These are phyloP conservation scores for Eublepharis macularius DNA, from an alignment of 2,113 vertebrate species.

Conservation along the genomic window DNA sequence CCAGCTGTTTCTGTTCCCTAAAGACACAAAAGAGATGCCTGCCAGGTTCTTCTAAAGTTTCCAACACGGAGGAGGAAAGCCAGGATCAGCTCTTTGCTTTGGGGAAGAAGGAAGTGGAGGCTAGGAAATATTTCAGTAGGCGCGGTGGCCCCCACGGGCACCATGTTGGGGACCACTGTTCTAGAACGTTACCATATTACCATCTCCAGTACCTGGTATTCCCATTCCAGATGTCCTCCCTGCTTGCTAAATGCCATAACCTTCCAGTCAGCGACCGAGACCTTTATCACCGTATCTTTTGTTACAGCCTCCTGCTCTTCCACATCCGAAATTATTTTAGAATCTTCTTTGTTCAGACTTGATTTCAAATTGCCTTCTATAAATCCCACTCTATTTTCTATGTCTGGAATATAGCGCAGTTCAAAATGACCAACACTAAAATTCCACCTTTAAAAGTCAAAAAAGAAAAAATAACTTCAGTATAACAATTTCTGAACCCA, in stretches of 20 bases:
- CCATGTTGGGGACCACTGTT: too few species aligned
- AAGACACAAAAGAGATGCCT: too few species aligned
- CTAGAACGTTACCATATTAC: neutral
- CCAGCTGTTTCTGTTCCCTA: too few species aligned
- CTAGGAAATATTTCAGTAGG: too few species aligned
- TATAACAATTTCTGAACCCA: slow-evolving; percentile 22
- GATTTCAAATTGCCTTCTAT: slow-evolving; percentile 85
- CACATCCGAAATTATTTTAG: slow-evolving; percentile 86
- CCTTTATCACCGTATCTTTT: slow-evolving; percentile 91
- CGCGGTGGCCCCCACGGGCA: too few species aligned
- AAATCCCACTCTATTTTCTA: slow-evolving; percentile 83
- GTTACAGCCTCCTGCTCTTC: slow-evolving; percentile 80
- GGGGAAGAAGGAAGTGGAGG: too few species aligned
- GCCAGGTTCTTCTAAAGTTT: too few species aligned
- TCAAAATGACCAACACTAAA: slow-evolving; percentile 98
- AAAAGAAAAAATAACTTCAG: slow-evolving; percentile 46
- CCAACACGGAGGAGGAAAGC: too few species aligned
- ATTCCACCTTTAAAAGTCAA: slow-evolving; percentile 90
- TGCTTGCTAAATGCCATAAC: slow-evolving; percentile 92
- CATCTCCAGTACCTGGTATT: slow-evolving; percentile 86
- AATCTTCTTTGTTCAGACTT: slow-evolving; percentile 77
- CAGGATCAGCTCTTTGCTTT: too few species aligned
- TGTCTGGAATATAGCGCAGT: slow-evolving; percentile 88
- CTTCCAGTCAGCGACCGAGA: slow-evolving; percentile 96
- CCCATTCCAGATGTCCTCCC: slow-evolving; percentile 91